Percentiles rank a stretch among this genome's conserved stretches.
Conservation (phyloP, 1,140 invertebrate species). For the Phthorimaea operculella region DNA sequence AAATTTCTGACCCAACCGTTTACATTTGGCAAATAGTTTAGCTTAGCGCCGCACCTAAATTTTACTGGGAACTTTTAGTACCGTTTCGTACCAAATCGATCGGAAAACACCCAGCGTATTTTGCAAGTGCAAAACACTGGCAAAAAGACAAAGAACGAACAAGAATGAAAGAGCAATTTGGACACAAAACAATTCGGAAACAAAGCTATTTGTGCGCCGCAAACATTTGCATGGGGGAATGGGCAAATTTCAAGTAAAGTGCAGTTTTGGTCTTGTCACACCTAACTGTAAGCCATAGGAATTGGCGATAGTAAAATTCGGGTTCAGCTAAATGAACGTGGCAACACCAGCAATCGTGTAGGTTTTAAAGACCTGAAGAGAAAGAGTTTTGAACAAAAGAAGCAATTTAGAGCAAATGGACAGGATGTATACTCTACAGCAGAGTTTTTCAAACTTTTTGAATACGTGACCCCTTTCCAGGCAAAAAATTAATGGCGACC, state of each 20-base stretch:
- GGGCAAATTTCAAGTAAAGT: slow-evolving; percentile 16
- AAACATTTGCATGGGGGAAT: slow-evolving; percentile 21
- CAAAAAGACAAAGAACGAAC: slow-evolving; percentile 8
- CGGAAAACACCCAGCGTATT: neutral
- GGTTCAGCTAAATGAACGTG: neutral
- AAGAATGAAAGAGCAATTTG: slow-evolving; percentile 22
- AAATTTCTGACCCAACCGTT: no score
- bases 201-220: slow-evolving; percentile 19
- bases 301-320: neutral
- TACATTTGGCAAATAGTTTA: no score
- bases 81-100: slow-evolving; percentile 2
- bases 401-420: no score
- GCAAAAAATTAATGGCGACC: no score
- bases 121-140: slow-evolving; percentile 1
- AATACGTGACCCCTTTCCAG: no score
- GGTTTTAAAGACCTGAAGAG: no score
- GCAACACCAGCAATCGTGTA: no score
- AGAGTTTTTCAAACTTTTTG: no score
- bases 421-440: no score
- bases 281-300: neutral
- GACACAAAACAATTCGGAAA: slow-evolving; percentile 15
- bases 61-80: no score
- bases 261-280: slow-evolving; percentile 11
- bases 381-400: no score
- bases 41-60: no score